These are phyloP conservation scores for Tiphia femorata DNA, from an alignment of 2,888 invertebrate species.

Conservation along the genomic window DNA sequence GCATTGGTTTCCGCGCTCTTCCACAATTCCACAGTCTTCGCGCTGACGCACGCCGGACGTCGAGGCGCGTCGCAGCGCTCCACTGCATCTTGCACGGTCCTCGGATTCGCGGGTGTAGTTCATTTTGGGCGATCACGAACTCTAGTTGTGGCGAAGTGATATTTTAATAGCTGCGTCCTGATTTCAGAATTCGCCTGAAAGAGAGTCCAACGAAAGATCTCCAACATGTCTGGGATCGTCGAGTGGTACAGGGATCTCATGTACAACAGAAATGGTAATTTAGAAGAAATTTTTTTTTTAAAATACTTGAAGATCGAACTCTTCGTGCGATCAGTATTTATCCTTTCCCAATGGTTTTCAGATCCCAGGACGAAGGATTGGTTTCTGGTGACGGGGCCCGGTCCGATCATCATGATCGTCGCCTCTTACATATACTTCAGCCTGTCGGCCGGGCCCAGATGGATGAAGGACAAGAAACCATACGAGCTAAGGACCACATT, in stretches of 20 bases:
- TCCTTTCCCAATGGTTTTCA: too few species aligned
- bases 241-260: constrained; percentile 60
- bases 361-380: constrained; percentile 79
- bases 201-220: not conserved
- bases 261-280: constrained; percentile 59
- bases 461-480: constrained; percentile 90
- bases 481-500: constrained; percentile 82
- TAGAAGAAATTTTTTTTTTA: too few species aligned
- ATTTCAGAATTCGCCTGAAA: not conserved
- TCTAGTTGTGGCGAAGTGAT: too few species aligned
- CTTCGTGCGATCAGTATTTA: not conserved
- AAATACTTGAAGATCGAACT: too few species aligned
- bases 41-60: too few species aligned
- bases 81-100: too few species aligned
- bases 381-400: constrained; percentile 80
- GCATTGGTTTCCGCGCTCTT: too few species aligned
- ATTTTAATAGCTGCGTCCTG: not conserved
- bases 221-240: constrained; percentile 57
- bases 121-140: too few species aligned
- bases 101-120: too few species aligned
- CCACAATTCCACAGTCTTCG: too few species aligned
- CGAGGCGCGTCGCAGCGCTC: too few species aligned
- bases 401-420: constrained; percentile 77
- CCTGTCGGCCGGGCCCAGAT: constrained; percentile 82
- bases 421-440: constrained; percentile 80